phyloP scores from a whole-genome alignment of 2,797 vertebrate species.

The Erpetoichthys calabaricus region DNA sequence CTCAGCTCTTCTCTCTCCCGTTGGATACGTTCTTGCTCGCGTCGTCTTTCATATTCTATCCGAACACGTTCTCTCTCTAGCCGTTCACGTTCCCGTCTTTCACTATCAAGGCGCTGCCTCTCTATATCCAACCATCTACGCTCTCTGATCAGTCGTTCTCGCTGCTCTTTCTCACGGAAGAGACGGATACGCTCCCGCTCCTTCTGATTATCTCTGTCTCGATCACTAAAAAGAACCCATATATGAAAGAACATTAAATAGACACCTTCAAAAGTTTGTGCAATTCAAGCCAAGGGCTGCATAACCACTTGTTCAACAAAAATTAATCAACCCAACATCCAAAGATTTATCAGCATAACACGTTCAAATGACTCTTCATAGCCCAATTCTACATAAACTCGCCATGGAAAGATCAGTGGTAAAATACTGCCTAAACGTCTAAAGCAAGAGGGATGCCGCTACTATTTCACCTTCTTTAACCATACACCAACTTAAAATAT shows the following conservation, averaged over 20 bases:
- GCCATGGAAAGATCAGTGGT: no score
- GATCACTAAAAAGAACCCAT: slow-evolving; percentile 32
- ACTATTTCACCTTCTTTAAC: no score
- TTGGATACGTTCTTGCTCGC: slow-evolving; percentile 87
- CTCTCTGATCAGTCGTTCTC: slow-evolving; percentile 66
- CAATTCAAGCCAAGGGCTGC: not conserved
- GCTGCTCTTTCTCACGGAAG: slow-evolving; percentile 72
- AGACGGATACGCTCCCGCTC: slow-evolving; percentile 74
- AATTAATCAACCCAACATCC: not conserved
- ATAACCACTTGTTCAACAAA: not conserved
- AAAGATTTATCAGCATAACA: no score
- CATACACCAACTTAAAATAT: no score
- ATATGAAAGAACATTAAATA: no score
- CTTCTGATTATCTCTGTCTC: slow-evolving; percentile 50
- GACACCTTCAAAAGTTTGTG: not conserved
- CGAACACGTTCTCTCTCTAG: slow-evolving; percentile 78
- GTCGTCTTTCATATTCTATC: slow-evolving; percentile 74
- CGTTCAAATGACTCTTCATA: no score
- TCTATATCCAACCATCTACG: slow-evolving; percentile 74
- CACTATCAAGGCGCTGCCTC: slow-evolving; percentile 71
- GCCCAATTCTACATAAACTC: no score
- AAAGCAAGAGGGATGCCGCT: no score
- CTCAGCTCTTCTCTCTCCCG: slow-evolving; percentile 81
- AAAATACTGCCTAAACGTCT: no score
- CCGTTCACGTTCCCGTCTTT: slow-evolving; percentile 78